These are phyloP conservation scores for Conus betulinus DNA, from an alignment of 1,140 invertebrate species.

Conservation along the genomic window DNA sequence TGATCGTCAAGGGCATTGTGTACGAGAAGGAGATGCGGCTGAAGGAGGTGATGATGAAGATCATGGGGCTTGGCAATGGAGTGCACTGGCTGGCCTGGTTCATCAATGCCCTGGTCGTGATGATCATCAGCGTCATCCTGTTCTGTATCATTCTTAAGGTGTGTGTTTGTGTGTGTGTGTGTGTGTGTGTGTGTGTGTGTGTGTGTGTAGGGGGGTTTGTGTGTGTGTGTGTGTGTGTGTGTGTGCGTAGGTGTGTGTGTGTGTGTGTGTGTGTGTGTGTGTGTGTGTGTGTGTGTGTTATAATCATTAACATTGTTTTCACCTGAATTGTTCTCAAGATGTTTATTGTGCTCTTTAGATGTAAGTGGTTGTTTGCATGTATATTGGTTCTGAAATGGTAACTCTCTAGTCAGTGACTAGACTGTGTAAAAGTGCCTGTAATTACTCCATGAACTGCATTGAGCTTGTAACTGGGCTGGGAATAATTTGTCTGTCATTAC, in stretches of 20 bases:
- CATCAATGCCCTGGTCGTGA: conserved; percentile 79
- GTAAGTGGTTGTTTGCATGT: no score
- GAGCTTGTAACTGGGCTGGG: no score
- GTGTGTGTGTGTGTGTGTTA: no score
- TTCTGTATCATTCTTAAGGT: conserved; percentile 79
- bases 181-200: conserved; percentile 10
- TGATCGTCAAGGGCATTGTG: conserved; percentile 85
- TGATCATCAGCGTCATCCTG: conserved; percentile 78
- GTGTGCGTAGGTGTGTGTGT: neutral
- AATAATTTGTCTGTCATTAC: no score
- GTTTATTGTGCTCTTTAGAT: no score
- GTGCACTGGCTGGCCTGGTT: conserved; percentile 82
- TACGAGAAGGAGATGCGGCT: conserved; percentile 82
- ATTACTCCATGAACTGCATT: no score
- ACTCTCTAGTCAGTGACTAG: no score
- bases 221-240: conserved; percentile 17
- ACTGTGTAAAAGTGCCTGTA: no score
- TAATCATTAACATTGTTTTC: no score
- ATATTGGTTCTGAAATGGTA: no score
- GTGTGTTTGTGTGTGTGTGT: neutral
- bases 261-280: neutral
- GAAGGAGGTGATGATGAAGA: conserved; percentile 81
- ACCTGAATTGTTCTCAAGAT: no score
- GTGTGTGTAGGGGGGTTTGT: no score
- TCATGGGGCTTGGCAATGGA: conserved; percentile 80